Evolutionary conservation across 1,140 invertebrate genomes (phyloP).

Genomic region (Agrilus planipennis): DNA sequence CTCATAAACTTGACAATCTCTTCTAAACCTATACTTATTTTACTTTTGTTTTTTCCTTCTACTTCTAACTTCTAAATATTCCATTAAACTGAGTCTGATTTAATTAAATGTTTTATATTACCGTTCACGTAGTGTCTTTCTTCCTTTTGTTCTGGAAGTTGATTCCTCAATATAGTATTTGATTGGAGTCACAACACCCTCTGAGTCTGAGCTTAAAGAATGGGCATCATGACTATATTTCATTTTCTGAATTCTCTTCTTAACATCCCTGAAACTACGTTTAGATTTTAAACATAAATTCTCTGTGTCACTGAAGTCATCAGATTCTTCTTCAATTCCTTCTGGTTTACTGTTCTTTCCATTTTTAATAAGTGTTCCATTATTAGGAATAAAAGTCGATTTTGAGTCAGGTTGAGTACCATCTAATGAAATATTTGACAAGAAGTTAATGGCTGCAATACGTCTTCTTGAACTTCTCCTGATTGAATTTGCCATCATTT

Average conservation of each 20-base stretch:
- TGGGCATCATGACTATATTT: constrained; percentile 38
- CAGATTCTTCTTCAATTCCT: constrained; percentile 35
- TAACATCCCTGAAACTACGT: constrained; percentile 14
- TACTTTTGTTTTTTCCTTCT: too few relatives aligned
- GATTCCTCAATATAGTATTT: constrained; percentile 23
- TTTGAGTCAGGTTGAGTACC: constrained; percentile 79
- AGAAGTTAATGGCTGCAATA: constrained; percentile 78
- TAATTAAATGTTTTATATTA: too few relatives aligned
- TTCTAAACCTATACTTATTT: too few relatives aligned
- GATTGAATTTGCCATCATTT: constrained; percentile 41
- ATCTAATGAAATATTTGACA: constrained; percentile 90
- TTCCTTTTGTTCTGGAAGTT: neutral
- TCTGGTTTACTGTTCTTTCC: constrained; percentile 26
- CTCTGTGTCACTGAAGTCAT: constrained; percentile 38
- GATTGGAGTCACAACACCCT: constrained; percentile 44
- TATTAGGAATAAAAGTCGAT: constrained; percentile 44
- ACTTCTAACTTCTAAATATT: too few relatives aligned
- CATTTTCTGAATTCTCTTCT: constrained; percentile 23
- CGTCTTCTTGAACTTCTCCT: constrained; percentile 55
- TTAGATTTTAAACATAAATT: constrained; percentile 16
- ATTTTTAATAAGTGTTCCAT: constrained; percentile 33
- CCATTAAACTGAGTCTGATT: too few relatives aligned
- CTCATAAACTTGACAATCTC: too few relatives aligned
- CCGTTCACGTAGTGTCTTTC: too few relatives aligned
- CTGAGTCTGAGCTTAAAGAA: constrained; percentile 54